Conservation (phyloP, 2,888 invertebrate genomes). For the Nephrotoma guestfalica region DNA sequence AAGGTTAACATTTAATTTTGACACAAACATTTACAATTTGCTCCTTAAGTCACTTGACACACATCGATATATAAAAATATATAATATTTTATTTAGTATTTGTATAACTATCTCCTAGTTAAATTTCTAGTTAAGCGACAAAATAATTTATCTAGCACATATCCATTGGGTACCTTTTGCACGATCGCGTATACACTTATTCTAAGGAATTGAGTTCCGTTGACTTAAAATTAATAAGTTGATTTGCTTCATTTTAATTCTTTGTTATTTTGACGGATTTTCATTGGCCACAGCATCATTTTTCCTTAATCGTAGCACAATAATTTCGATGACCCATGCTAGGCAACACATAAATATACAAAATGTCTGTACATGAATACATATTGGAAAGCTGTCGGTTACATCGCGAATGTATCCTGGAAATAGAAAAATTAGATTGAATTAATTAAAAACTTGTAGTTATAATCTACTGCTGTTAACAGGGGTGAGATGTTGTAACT, state of each 20-base stretch:
- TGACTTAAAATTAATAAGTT: neutral
- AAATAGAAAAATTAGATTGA: constrained; percentile 16
- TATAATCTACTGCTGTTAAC: too few relatives aligned
- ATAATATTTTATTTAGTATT: neutral
- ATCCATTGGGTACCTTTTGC: neutral
- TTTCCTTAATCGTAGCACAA: neutral
- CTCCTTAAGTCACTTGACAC: neutral
- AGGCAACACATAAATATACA: constrained; percentile 51
- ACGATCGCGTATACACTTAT: neutral
- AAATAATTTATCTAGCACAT: neutral
- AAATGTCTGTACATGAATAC: constrained; percentile 56
- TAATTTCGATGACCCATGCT: constrained; percentile 49
- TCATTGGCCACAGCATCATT: neutral
- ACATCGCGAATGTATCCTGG: constrained; percentile 54
- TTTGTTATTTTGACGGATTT: neutral
- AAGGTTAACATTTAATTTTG: neutral
- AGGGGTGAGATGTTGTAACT: too few relatives aligned
- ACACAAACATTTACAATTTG: neutral
- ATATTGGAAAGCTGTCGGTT: constrained; percentile 50
- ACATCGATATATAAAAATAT: neutral
- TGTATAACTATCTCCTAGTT: neutral
- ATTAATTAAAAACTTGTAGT: constrained; percentile 4
- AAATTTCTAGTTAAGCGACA: neutral
- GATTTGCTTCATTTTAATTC: neutral
- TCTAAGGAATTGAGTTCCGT: neutral